Evolutionary conservation across 2,113 vertebrate genomes (phyloP).

Genomic region (Hirundichthys speculiger): DNA sequence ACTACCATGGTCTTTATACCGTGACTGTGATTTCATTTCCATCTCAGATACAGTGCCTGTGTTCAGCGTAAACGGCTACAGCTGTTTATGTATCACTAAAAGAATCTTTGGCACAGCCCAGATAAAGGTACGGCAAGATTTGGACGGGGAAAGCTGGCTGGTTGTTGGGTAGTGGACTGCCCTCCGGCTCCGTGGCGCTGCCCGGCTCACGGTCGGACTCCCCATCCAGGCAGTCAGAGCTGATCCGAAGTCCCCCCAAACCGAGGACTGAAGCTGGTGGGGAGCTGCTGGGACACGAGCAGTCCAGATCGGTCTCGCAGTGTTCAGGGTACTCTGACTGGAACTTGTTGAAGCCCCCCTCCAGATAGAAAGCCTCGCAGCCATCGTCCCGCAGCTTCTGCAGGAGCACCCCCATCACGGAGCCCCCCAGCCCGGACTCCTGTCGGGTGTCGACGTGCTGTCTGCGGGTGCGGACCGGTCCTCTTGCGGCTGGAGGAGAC

Average conservation of each 20-base stretch:
- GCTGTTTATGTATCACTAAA: too few relatives aligned
- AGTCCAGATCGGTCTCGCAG: constrained; percentile 95
- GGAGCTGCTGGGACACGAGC: constrained; percentile 91
- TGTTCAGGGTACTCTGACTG: constrained; percentile 95
- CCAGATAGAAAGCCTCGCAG: constrained; percentile 94
- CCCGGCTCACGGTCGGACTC: constrained; percentile 96
- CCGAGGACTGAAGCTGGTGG: constrained; percentile 92
- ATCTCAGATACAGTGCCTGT: too few relatives aligned
- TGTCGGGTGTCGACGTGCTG: too few relatives aligned
- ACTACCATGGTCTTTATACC: too few relatives aligned
- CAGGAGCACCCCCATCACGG: constrained; percentile 92
- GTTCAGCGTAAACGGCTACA: too few relatives aligned
- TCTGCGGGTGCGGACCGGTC: too few relatives aligned
- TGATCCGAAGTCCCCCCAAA: constrained; percentile 93
- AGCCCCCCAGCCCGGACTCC: constrained; percentile 86
- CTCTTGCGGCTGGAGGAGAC: too few relatives aligned
- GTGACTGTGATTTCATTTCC: too few relatives aligned
- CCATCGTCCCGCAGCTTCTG: constrained; percentile 96
- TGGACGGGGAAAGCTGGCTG: constrained; percentile 97
- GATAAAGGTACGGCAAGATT: constrained; percentile 96
- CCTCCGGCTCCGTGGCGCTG: constrained; percentile 95
- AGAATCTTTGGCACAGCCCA: constrained; percentile 99
- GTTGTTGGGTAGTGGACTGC: constrained; percentile 92
- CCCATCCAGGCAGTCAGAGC: constrained; percentile 94
- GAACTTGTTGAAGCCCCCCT: constrained; percentile 98